Evolutionary conservation across 2,888 invertebrate genomes (phyloP), one percentile per base, ranked within the genome.

Genomic region (Mythimna albipuncta): DNA sequence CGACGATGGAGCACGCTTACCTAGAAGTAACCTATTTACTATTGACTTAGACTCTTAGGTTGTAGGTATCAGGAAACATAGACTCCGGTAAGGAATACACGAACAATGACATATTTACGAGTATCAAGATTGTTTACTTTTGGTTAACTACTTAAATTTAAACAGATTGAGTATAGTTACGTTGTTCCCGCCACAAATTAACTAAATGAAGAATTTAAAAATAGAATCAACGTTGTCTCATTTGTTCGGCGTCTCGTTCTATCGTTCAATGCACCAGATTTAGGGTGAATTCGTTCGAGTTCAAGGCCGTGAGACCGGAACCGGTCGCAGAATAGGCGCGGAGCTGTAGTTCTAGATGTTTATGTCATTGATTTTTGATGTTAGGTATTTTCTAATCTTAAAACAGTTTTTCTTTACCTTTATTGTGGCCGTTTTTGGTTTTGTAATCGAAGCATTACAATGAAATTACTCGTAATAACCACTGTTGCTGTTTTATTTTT

Each of bases 301-400:
- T 89, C 89, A 89, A 89, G 89, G 89, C 71, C 79, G 21, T 1
- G 68, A 41, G 78, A 83, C 83, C 85, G 89, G 85, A 89, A 87
- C 89, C 80, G 80, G 80, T 80, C 69, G 54, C 41, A 6, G 72
- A 54, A 57, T 86, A 88, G 87, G 26, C 77, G 13, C 35, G 59
- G 82, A 82, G 82, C 63, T 74, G 21, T 0, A 50, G 16, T 32
- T 61, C 32, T 32, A 11, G 0, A n/a, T 13, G 21, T 64, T 47
- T 47, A 61, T 7, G 19, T 54, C 47, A 55, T 55, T 38, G 16
- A 10, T 9, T 54, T 63, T 44, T 35, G 2, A 19, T n/a, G 50
- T 52, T 0, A n/a, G 3, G 2, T 52, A 6, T 52, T n/a, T 19
- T 52, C 0, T 52, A 3, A n/a, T n/a, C 0, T n/a, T n/a, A n/a